Conservation (phyloP, 2,888 invertebrate species). For the Campopleginae sp. region DNA sequence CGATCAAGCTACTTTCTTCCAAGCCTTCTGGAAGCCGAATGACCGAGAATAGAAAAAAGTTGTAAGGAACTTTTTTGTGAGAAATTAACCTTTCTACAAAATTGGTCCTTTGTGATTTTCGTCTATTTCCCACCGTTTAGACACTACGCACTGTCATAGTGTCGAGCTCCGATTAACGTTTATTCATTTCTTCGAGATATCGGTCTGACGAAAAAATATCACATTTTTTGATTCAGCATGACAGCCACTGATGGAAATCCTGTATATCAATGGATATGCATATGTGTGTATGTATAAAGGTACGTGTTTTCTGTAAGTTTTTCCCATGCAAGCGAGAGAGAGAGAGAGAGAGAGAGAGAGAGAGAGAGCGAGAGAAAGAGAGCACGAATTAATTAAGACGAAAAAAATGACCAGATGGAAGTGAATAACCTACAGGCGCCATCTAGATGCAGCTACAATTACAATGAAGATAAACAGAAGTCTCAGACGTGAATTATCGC, state of each 20-base stretch:
- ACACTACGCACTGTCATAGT: neutral
- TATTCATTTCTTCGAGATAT: neutral
- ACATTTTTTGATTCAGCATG: neutral
- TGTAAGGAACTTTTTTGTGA: neutral
- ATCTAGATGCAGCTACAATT: conserved; percentile 8
- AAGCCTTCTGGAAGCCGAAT: neutral
- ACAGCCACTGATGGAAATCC: neutral
- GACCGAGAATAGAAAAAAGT: neutral
- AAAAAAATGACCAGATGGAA: conserved; percentile 7
- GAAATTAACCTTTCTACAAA: neutral
- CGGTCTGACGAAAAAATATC: neutral
- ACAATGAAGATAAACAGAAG: neutral
- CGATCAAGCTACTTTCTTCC: neutral
- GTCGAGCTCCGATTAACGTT: neutral
- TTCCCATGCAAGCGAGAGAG: neutral
- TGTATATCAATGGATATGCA: conserved; percentile 1
- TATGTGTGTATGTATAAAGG: conserved; percentile 5
- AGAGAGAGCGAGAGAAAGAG: neutral
- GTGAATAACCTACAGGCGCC: conserved; percentile 9
- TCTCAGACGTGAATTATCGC: conserved; percentile 13
- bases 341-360: neutral
- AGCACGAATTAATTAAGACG: neutral
- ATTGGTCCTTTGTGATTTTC: neutral
- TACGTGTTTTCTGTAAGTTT: conserved; percentile 14
- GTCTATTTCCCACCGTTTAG: neutral